Percentiles rank a stretch among this genome's conserved stretches.
Evolutionary conservation across 2,888 invertebrate genomes (phyloP).

Genomic region (Apamea crenata): DNA sequence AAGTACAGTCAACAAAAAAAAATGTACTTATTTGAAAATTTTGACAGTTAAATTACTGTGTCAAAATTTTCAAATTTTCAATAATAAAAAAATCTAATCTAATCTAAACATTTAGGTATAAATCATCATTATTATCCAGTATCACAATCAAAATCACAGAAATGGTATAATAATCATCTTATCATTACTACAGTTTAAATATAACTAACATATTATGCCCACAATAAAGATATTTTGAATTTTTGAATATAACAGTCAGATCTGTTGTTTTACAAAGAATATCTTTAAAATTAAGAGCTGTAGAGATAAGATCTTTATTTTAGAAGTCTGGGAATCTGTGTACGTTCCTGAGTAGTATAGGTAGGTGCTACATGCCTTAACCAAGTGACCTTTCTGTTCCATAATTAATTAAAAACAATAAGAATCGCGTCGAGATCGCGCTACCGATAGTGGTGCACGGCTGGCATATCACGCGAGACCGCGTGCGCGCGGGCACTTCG

Average conservation of each 20-base stretch:
- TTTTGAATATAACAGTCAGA: neutral
- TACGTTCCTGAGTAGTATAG: constrained; percentile 12
- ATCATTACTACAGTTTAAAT: neutral
- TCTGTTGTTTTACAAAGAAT: constrained; percentile 27
- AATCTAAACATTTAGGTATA: too few species aligned
- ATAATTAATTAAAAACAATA: constrained; percentile 78
- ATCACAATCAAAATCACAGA: too few species aligned
- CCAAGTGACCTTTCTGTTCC: constrained; percentile 53
- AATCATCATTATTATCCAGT: too few species aligned
- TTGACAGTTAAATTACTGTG: too few species aligned
- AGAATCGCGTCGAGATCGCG: constrained; percentile 75
- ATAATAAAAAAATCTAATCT: too few species aligned
- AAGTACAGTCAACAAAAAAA: too few species aligned
- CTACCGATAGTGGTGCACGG: constrained; percentile 66
- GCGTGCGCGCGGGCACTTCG: constrained; percentile 37
- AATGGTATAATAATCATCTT: too few species aligned
- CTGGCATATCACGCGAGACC: constrained; percentile 69
- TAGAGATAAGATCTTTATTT: constrained; percentile 22
- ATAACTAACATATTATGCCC: too few species aligned
- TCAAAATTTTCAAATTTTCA: too few species aligned
- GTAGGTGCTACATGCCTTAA: constrained; percentile 28
- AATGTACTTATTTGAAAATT: too few species aligned
- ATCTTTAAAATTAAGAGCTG: constrained; percentile 4
- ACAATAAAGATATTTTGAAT: too few species aligned
- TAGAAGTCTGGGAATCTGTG: constrained; percentile 36